Evolutionary conservation across 2,797 vertebrate genomes (phyloP).

Genomic region (Labeo calbasu): DNA sequence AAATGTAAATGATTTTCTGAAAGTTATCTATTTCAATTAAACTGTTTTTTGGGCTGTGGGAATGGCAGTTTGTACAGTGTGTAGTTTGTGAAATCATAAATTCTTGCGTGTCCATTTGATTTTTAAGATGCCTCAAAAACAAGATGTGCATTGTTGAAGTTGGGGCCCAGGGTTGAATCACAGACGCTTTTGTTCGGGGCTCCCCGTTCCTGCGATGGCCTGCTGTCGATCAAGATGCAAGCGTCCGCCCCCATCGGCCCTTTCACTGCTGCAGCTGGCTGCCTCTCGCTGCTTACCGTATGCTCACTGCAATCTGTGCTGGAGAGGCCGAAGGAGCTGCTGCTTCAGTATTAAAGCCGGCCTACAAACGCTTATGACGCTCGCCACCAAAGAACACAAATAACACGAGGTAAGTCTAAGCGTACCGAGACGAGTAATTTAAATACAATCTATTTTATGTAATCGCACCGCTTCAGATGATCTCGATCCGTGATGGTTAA

Average conservation of each 20-base stretch:
- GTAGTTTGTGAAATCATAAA: background rate
- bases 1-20: background rate
- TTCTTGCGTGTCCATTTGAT: background rate
- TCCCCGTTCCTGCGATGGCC: conserved; percentile 55
- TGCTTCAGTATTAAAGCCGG: conserved; percentile 53
- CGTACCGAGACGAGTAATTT: background rate
- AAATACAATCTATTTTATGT: background rate
- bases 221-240: conserved; percentile 62
- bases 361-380: conserved; percentile 57
- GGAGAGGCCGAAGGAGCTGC: conserved; percentile 57
- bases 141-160: conserved; percentile 47
- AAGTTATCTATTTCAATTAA: background rate
- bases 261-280: conserved; percentile 63
- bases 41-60: background rate
- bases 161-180: conserved; percentile 51
- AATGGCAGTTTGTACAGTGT: background rate
- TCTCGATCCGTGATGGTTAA: conserved; percentile 36
- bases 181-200: conserved; percentile 57
- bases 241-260: conserved; percentile 66
- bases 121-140: conserved; percentile 38
- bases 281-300: conserved; percentile 42
- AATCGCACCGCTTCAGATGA: conserved; percentile 12
- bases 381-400: conserved; percentile 46
- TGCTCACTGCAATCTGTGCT: conserved; percentile 56
- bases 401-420: conserved; percentile 56